Conservation (phyloP, 2,888 invertebrate species). For the Aromia moschata region DNA sequence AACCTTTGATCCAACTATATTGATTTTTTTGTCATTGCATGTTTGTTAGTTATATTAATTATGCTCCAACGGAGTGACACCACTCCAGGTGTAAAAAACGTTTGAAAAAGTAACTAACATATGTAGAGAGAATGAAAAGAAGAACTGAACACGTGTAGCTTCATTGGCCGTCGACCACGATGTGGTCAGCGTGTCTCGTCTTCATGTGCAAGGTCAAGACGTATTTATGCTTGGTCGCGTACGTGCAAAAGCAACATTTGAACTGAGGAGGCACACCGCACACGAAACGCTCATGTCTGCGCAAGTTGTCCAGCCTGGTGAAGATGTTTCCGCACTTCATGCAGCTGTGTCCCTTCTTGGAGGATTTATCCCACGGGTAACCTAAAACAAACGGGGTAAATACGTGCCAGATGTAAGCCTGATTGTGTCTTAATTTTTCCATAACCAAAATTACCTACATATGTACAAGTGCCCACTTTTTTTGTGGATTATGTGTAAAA, state of each 20-base stretch:
- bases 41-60: too few relatives aligned
- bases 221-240: slow-evolving; percentile 51
- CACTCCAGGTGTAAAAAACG: too few relatives aligned
- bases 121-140: too few relatives aligned
- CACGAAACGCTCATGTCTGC: slow-evolving; percentile 47
- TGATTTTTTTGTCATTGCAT: too few relatives aligned
- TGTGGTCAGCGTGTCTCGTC: slow-evolving; percentile 39
- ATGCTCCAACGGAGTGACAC: too few relatives aligned
- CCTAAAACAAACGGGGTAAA: slow-evolving; percentile 6
- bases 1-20: too few relatives aligned
- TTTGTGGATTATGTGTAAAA: too few relatives aligned
- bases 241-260: slow-evolving; percentile 46
- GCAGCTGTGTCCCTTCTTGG: slow-evolving; percentile 31
- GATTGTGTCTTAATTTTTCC: not conserved
- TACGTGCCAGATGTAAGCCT: not conserved
- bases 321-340: slow-evolving; percentile 47
- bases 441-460: slow-evolving; percentile 12
- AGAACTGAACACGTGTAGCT: too few relatives aligned
- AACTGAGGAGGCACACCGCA: slow-evolving; percentile 50
- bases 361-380: not conserved
- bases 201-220: slow-evolving; percentile 48
- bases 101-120: too few relatives aligned
- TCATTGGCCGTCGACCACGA: not conserved
- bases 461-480: too few relatives aligned
- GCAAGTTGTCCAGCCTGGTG: slow-evolving; percentile 48